These are phyloP conservation scores for Epistrophe eligans DNA, from an alignment of 2,888 invertebrate genomes.

Conservation along the genomic window DNA sequence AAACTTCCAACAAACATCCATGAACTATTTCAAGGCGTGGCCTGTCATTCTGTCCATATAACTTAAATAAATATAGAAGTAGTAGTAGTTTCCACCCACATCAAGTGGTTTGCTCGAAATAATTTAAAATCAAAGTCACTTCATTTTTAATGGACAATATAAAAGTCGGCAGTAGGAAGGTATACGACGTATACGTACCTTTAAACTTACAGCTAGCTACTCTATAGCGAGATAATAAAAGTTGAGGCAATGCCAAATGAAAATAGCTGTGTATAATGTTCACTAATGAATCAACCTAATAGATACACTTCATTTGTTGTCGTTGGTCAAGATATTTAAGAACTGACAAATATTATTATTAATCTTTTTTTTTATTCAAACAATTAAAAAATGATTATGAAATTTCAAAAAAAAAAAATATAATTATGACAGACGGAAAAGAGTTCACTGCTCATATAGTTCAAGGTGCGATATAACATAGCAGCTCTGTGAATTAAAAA, in stretches of 20 bases:
- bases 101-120: conserved; percentile 9
- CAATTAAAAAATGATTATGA: conserved; percentile 27
- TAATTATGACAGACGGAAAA: conserved; percentile 6
- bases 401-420: not conserved
- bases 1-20: not conserved
- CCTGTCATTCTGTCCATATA: conserved; percentile 13
- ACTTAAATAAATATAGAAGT: not conserved
- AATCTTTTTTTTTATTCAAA: conserved; percentile 12
- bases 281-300: conserved; percentile 1
- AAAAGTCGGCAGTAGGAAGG: not conserved
- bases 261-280: not conserved
- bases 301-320: not conserved
- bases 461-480: not conserved
- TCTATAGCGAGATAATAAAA: not conserved
- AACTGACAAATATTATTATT: conserved; percentile 3
- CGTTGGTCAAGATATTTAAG: conserved; percentile 15
- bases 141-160: not conserved
- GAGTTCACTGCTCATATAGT: conserved; percentile 13
- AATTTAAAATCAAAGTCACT: conserved; percentile 11
- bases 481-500: not conserved
- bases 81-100: conserved; percentile 12
- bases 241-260: conserved; percentile 16
- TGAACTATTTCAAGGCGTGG: conserved; percentile 15
- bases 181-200: not conserved
- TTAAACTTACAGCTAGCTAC: not conserved